Conservation (phyloP, 2,113 vertebrate genomes). For the Heterotilapia buettikoferi region DNA sequence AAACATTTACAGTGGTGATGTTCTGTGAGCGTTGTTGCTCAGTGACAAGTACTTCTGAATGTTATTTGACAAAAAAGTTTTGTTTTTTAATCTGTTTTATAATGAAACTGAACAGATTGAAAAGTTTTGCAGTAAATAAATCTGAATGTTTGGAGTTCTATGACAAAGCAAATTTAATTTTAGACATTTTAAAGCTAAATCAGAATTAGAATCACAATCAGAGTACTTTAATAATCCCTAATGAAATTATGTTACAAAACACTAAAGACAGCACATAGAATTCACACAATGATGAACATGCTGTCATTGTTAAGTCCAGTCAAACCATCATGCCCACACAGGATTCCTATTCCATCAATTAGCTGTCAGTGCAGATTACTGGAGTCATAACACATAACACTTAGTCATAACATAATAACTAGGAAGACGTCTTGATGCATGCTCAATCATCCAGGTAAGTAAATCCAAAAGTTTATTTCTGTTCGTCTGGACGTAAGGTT, state of each 20-base stretch:
- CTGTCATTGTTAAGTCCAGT: not conserved
- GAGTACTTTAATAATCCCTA: not conserved
- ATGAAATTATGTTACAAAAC: not conserved
- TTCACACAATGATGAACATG: not conserved
- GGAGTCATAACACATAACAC: not conserved
- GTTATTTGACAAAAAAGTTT: not conserved
- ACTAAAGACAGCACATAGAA: not conserved
- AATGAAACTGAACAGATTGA: accelerated
- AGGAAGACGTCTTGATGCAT: not conserved
- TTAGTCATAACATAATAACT: not conserved
- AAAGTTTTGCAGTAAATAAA: not conserved
- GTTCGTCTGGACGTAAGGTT: not conserved
- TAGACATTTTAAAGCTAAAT: not conserved
- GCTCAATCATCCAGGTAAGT: not conserved
- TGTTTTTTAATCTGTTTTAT: not conserved
- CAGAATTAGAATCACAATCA: accelerated
- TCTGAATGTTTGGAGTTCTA: not conserved
- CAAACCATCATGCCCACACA: not conserved
- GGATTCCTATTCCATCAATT: not conserved
- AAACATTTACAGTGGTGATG: not conserved
- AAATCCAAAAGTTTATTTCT: not conserved
- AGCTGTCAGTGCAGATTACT: not conserved
- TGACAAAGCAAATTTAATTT: not conserved
- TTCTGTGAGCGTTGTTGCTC: accelerated
- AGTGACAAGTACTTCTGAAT: not conserved